phyloP scores from a whole-genome alignment of 1,140 invertebrate species.

The Ips typographus region DNA sequence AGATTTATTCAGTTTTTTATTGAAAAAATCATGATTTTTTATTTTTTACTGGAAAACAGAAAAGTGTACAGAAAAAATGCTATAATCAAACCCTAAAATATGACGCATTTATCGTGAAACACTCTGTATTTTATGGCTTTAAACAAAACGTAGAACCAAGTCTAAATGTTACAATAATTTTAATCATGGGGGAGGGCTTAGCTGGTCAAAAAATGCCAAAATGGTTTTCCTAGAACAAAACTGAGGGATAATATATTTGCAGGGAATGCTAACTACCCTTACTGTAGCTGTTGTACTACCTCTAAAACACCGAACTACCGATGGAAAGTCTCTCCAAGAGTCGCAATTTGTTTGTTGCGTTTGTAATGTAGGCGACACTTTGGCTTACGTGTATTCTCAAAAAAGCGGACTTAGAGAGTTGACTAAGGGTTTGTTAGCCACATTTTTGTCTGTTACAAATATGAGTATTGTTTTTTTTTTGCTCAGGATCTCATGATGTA shows the following conservation, averaged over 20 bases:
- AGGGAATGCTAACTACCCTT: conserved; percentile 82
- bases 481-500: conserved; percentile 83
- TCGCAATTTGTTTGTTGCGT: conserved; percentile 79
- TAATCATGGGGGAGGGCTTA: neutral
- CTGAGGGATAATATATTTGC: neutral
- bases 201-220: too few species aligned
- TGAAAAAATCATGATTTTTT: too few species aligned
- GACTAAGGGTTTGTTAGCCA: conserved; percentile 59
- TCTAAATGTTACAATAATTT: neutral
- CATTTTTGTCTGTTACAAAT: neutral
- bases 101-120: too few species aligned
- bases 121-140: too few species aligned
- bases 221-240: neutral
- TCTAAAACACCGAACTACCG: conserved; percentile 25
- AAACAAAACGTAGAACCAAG: neutral
- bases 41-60: too few species aligned
- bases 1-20: too few species aligned
- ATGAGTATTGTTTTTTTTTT: conserved; percentile 13
- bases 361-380: conserved; percentile 89
- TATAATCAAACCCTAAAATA: too few species aligned
- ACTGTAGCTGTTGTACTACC: conserved; percentile 78
- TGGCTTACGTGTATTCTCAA: conserved; percentile 85
- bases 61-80: too few species aligned
- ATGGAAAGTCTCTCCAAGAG: conserved; percentile 18
- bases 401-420: conserved; percentile 73